phyloP scores from a whole-genome alignment of 2,888 invertebrate genomes.

The Tyria jacobaeae region DNA sequence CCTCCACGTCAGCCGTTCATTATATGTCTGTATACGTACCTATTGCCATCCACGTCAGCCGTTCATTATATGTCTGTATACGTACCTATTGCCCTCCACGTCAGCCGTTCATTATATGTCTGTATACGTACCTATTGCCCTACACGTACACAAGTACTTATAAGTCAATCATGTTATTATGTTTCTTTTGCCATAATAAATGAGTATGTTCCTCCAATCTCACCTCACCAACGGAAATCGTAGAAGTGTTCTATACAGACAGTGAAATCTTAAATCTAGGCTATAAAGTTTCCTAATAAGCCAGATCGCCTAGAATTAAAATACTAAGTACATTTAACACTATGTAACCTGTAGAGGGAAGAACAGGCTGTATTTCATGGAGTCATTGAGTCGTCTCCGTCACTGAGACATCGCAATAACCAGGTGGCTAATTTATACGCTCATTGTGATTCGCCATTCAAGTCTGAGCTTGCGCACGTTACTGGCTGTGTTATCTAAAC shows the following conservation, averaged over 20 bases:
- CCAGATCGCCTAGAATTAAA: background rate
- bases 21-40: too few species aligned
- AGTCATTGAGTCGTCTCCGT: constrained; percentile 61
- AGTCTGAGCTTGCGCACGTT: constrained; percentile 36
- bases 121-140: too few species aligned
- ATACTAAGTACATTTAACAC: constrained; percentile 13
- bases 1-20: too few species aligned
- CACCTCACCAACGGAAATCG: background rate
- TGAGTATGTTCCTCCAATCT: too few species aligned
- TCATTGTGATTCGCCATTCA: constrained; percentile 58
- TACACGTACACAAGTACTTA: too few species aligned
- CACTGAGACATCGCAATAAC: constrained; percentile 59
- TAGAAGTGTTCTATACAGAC: background rate
- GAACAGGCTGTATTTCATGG: constrained; percentile 16
- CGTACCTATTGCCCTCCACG: too few species aligned
- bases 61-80: too few species aligned
- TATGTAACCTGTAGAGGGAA: background rate
- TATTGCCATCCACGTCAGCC: too few species aligned
- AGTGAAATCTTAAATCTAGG: background rate
- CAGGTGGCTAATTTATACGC: constrained; percentile 63
- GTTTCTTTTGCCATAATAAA: too few species aligned
- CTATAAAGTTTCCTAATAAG: background rate
- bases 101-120: too few species aligned
- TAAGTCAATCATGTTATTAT: too few species aligned
- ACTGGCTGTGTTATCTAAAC: constrained; percentile 14